Evolutionary conservation across 2,888 invertebrate genomes (phyloP), one percentile per base, ranked within the genome.

Genomic region (Graphium colonna): DNA sequence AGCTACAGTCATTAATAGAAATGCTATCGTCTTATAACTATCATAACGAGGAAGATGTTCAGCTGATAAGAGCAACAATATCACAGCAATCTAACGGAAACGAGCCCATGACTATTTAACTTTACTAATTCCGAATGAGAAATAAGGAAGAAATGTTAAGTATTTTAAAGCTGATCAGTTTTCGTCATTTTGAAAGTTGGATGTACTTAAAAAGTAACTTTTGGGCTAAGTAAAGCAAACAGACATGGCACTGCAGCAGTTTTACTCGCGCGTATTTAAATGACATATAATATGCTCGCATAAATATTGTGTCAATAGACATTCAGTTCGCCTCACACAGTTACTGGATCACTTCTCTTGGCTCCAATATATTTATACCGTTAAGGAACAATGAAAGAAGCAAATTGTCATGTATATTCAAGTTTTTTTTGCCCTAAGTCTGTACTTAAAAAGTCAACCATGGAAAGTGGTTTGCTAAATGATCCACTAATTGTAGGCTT

Each of bases 41-140:
- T 69, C 60, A 78, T 82, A 85, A 83, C 79, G 75, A 83, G 85
- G 86, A 85, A 86, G 86, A 82, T 84, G 82, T 81, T 74, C 62
- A 69, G 78, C 73, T 78, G 80, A 77, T 80, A 75, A 82, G 82
- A 82, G 78, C 82, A 84, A 86, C 75, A 84, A 77, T 89, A 88
- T 89, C 87, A 88, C 88, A 88, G 86, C 81, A 84, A 83, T 80
- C 78, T 78, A 76, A 76, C 74, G 78, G 77, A 78, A 77, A 76
- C 73, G 71, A 72, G 72, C 70, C 71, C 67, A 70, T 69, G 75
- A 68, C 74, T 71, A 64, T 61, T 59, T 60, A 46, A 60, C 64
- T 61, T 53, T 61, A 63, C 64, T 61, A 62, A 62, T 46, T 33
- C 41, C 26, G 10, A 59, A 56, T 58, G 68, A 64, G 67, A 60